Evolutionary conservation across 1,140 invertebrate species (phyloP).

Genomic region (Diorhabda elongata): DNA sequence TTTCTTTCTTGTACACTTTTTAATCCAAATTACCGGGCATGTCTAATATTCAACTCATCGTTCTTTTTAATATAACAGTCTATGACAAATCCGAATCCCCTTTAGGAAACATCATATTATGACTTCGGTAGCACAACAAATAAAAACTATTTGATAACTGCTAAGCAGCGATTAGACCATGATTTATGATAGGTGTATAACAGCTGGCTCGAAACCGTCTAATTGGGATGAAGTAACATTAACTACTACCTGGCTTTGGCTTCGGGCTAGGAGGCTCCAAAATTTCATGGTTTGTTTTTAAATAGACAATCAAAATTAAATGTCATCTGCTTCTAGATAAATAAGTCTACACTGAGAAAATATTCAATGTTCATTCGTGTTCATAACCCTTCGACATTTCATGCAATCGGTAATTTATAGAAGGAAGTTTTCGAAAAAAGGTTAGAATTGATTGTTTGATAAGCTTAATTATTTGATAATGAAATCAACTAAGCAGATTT

Average conservation of each 20-base stretch:
- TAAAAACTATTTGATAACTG: conserved; percentile 3
- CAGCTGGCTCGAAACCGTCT: not conserved
- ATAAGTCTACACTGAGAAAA: not conserved
- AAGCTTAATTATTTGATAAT: too few species aligned
- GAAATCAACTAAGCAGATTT: too few species aligned
- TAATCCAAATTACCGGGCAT: not conserved
- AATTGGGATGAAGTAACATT: not conserved
- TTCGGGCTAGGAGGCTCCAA: not conserved
- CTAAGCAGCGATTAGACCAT: not conserved
- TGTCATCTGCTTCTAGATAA: conserved; percentile 1
- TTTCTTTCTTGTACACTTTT: not conserved
- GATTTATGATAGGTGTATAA: not conserved
- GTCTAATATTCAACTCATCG: not conserved
- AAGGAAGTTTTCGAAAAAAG: too few species aligned
- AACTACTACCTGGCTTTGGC: not conserved
- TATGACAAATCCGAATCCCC: conserved; percentile 1
- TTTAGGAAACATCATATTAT: conserved; percentile 1
- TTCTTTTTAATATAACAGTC: not conserved
- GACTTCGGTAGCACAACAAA: not conserved
- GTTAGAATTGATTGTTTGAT: too few species aligned
- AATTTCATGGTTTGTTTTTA: not conserved
- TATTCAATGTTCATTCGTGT: not conserved
- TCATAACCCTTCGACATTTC: too few species aligned
- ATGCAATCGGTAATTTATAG: too few species aligned
- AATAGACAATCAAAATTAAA: not conserved